phyloP scores from a whole-genome alignment of 2,797 vertebrate species.

The Aplochiton taeniatus region DNA sequence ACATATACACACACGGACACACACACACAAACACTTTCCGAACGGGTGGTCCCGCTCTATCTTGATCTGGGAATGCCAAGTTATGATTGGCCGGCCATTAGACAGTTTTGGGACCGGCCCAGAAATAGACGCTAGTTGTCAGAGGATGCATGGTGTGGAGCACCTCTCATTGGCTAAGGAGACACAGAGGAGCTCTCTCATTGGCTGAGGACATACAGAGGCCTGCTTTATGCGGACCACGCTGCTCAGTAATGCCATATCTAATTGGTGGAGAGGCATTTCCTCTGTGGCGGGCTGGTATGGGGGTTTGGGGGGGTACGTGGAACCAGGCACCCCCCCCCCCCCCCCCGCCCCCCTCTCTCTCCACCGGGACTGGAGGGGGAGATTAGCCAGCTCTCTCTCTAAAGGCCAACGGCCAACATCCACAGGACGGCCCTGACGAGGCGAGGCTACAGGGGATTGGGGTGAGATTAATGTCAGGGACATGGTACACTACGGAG shows the following conservation, averaged over 20 bases:
- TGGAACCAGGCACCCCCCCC: constrained; percentile 30
- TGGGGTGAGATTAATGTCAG: too few relatives aligned
- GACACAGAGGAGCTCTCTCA: constrained; percentile 12
- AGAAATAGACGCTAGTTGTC: not conserved
- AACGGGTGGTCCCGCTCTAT: constrained; percentile 61
- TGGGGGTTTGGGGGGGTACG: constrained; percentile 7
- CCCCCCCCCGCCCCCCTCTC: not conserved
- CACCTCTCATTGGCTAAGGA: too few relatives aligned
- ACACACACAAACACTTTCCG: constrained; percentile 54
- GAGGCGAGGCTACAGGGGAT: too few relatives aligned
- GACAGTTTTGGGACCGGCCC: not conserved
- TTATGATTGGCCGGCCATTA: not conserved
- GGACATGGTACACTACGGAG: too few relatives aligned
- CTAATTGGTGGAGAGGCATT: constrained; percentile 65
- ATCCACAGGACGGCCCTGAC: too few relatives aligned
- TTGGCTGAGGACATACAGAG: constrained; percentile 15
- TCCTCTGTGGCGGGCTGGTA: constrained; percentile 49
- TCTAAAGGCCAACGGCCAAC: too few relatives aligned
- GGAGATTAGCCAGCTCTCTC: constrained; percentile 26
- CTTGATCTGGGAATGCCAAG: not conserved
- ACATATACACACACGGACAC: constrained; percentile 43
- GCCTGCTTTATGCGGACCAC: constrained; percentile 23
- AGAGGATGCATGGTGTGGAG: too few relatives aligned
- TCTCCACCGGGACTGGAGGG: constrained; percentile 21
- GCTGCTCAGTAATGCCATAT: constrained; percentile 48